Evolutionary conservation across 1,140 invertebrate genomes (phyloP).

Genomic region (Onthophagus taurus): DNA sequence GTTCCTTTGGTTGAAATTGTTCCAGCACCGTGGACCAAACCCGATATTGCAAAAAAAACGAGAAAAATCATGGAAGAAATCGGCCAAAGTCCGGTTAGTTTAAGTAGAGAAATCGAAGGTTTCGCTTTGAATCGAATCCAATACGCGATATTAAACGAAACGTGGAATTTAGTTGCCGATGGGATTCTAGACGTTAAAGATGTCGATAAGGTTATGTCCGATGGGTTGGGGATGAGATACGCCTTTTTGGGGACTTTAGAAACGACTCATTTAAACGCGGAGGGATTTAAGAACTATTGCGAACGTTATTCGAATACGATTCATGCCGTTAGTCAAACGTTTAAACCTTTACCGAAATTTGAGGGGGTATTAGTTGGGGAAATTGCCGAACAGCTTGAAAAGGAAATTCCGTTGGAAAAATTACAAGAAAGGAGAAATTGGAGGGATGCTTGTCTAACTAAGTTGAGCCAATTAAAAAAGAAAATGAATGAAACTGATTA

Average conservation of each 20-base stretch:
- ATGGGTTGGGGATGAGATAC: conserved; percentile 90
- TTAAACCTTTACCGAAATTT: conserved; percentile 65
- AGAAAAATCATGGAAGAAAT: conserved; percentile 76
- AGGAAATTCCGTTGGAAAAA: conserved; percentile 64
- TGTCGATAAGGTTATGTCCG: conserved; percentile 86
- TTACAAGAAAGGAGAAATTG: conserved; percentile 66
- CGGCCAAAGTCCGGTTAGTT: conserved; percentile 79
- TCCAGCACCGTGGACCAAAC: conserved; percentile 81
- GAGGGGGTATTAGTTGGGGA: conserved; percentile 51
- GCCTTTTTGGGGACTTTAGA: conserved; percentile 91
- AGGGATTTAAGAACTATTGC: conserved; percentile 69
- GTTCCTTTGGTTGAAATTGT: conserved; percentile 90
- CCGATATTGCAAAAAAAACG: conserved; percentile 48
- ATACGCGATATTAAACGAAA: conserved; percentile 91
- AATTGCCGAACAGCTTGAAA: conserved; percentile 59
- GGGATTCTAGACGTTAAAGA: conserved; percentile 79
- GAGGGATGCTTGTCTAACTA: conserved; percentile 75
- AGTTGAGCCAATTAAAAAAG: conserved; percentile 72
- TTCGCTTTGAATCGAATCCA: conserved; percentile 93
- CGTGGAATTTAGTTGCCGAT: conserved; percentile 78
- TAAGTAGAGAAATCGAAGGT: conserved; percentile 80
- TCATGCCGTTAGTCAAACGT: conserved; percentile 63
- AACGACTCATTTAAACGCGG: conserved; percentile 90
- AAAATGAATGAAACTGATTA: conserved; percentile 39
- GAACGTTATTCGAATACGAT: conserved; percentile 72